phyloP scores from a whole-genome alignment of 2,113 vertebrate genomes.

The Leuciscus idus region DNA sequence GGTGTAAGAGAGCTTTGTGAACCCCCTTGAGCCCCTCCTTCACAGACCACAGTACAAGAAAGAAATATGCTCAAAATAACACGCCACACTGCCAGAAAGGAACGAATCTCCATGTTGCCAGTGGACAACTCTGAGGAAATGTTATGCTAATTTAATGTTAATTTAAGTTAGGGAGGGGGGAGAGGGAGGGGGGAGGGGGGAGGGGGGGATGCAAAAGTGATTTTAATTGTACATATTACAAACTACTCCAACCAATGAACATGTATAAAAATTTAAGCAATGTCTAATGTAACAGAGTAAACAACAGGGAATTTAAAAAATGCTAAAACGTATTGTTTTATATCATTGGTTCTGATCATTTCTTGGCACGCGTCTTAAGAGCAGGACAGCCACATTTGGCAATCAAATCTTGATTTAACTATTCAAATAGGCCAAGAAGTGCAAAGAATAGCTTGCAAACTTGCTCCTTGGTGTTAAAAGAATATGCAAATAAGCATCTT shows the following conservation, averaged over 20 bases:
- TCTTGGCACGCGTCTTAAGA: neutral
- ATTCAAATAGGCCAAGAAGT: constrained; percentile 4
- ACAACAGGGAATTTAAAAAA: neutral
- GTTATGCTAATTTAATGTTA: neutral
- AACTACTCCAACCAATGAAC: neutral
- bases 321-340: neutral
- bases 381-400: neutral
- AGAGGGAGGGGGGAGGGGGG: no score
- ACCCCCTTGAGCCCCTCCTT: neutral
- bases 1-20: neutral
- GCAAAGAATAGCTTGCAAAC: neutral
- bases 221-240: neutral
- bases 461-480: neutral
- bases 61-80: neutral
- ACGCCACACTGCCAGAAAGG: no score
- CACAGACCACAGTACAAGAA: neutral
- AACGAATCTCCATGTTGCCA: neutral
- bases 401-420: constrained; percentile 35
- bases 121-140: neutral
- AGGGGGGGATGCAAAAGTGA: neutral
- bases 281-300: neutral
- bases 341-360: neutral
- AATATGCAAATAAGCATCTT: neutral
- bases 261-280: neutral
- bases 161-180: neutral